These are phyloP conservation scores for Drosophila sordidula DNA, from an alignment of 2,888 invertebrate species.

Conservation along the genomic window DNA sequence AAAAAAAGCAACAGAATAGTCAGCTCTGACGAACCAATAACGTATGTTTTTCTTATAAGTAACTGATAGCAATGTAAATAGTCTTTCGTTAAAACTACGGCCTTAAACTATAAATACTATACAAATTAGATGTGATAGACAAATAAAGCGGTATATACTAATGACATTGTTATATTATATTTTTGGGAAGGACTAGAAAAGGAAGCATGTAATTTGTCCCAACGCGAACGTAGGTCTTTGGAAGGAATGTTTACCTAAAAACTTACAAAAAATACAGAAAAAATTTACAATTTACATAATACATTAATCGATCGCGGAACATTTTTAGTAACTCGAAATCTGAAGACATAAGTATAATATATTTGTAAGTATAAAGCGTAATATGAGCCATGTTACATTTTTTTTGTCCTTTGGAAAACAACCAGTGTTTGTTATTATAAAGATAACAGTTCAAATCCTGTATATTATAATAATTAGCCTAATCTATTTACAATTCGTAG, in stretches of 20 bases:
- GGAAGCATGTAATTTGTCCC: slow-evolving; percentile 17
- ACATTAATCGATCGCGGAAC: slow-evolving; percentile 19
- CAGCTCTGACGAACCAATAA: slow-evolving; percentile 8
- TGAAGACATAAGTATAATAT: slow-evolving; percentile 27
- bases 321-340: slow-evolving; percentile 24
- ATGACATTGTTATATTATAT: slow-evolving; percentile 7
- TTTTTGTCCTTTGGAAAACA: slow-evolving; percentile 35
- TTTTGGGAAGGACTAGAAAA: slow-evolving; percentile 17
- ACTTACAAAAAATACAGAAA: slow-evolving; percentile 7
- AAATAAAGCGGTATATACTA: slow-evolving; percentile 10
- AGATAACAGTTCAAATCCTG: slow-evolving; percentile 48
- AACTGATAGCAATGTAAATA: slow-evolving; percentile 28
- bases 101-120: slow-evolving; percentile 10
- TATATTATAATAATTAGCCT: slow-evolving; percentile 47
- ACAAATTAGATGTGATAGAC: slow-evolving; percentile 7
- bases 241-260: slow-evolving; percentile 1
- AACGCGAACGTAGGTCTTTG: slow-evolving; percentile 5
- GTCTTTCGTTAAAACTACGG: slow-evolving; percentile 22
- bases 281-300: slow-evolving; percentile 18
- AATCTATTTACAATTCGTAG: slow-evolving; percentile 55
- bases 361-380: slow-evolving; percentile 33
- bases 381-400: slow-evolving; percentile 31
- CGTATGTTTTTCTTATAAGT: background rate
- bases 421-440: slow-evolving; percentile 30
- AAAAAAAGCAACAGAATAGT: slow-evolving; percentile 6